Base-by-base conservation (phyloP, 2,113 vertebrate species). In the Thryonomys swinderianus region DNA sequence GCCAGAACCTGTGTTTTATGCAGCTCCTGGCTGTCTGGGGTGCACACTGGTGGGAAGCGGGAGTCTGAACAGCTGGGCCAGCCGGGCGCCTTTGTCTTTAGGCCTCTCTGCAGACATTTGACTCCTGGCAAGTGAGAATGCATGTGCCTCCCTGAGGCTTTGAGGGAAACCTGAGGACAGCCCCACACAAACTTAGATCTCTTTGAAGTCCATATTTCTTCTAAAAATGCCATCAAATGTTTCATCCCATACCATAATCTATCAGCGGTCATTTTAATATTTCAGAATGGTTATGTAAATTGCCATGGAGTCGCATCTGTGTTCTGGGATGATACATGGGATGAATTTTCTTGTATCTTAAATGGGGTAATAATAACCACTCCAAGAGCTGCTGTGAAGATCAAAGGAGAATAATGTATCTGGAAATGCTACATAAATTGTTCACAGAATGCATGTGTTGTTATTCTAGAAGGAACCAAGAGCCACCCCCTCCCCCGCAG, bases 281-380 rank as follows among this genome's bases (percentile, higher is more conserved):
- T 96, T 97, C 79, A 92, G 27, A 95, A 97, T 96, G 73, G 91
- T 88, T 92, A 79, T 55, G 73, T 86, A 86, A 95, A 86, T 97
- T 45, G 89, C 95, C 23, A 0, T n/a, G 67, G 85, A 88, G 81
- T 48, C 59, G 51, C 67, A 45, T 74, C 62, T 2, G 0, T 66
- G 34, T 94, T 95, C 81, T 37, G 0, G 76, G 71, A 90, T 85
- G 90, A 84, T 64, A 48, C 59, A 2, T 11, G 66, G 55, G 51
- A 30, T 66, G 74, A 51, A 48, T 89, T 76, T 93, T 84, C 92
- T 83, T 95, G 90, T 92, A 55, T 93, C 90, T 80, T 67, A 96
- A 96, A 57, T 94, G 90, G 76, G 18, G 87, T 71, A 48, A 64
- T 97, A 82, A 93, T 93, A 71, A 90, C 76, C 42, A 93, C 81